These are phyloP conservation scores for Phymastichus coffea DNA, from an alignment of 1,140 invertebrate genomes.

Conservation along the genomic window DNA sequence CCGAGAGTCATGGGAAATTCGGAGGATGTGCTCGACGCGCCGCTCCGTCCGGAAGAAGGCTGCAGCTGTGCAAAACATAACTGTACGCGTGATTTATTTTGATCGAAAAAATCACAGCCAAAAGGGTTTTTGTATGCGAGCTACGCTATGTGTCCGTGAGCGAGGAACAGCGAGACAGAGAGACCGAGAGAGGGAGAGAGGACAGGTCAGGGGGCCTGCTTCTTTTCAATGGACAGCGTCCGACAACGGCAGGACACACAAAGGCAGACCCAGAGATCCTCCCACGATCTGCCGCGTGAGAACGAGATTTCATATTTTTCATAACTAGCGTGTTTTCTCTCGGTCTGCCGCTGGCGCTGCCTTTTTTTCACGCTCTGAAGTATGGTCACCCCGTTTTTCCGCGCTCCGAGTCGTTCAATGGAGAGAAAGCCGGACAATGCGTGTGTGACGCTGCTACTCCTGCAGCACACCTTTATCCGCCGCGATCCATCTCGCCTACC, in stretches of 20 bases:
- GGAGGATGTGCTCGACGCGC: no score
- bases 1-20: no score
- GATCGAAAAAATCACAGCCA: conserved; percentile 49
- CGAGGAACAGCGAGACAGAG: conserved; percentile 32
- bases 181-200: conserved; percentile 43
- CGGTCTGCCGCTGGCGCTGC: conserved; percentile 28
- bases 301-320: conserved; percentile 59
- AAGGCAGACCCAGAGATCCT: conserved; percentile 45
- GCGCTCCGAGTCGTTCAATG: no score
- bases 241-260: conserved; percentile 39
- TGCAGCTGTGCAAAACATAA: conserved; percentile 45
- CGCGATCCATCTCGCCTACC: no score
- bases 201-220: conserved; percentile 49
- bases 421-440: no score
- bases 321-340: conserved; percentile 47
- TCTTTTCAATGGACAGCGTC: conserved; percentile 56
- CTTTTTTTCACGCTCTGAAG: background rate
- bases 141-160: conserved; percentile 2
- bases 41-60: no score
- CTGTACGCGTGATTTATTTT: conserved; percentile 54
- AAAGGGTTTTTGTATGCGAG: conserved; percentile 50
- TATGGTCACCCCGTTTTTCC: background rate
- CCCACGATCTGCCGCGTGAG: conserved; percentile 58
- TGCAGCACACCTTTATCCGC: no score
- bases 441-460: no score